phyloP scores from a whole-genome alignment of 2,797 vertebrate genomes.

The Epinephelus awoara region DNA sequence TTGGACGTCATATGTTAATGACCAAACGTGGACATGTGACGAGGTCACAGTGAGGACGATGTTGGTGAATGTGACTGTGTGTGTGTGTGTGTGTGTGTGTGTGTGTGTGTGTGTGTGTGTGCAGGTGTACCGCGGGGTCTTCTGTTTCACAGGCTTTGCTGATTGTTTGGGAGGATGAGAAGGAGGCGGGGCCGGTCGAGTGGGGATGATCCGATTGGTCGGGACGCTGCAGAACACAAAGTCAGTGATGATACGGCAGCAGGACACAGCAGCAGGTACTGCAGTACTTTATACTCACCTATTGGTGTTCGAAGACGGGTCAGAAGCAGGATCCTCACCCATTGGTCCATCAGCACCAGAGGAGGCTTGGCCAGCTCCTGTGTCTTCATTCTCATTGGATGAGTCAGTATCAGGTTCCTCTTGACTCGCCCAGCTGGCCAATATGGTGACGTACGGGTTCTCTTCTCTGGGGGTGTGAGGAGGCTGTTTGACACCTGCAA shows the following conservation, averaged over 20 bases:
- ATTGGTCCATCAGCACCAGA: conserved; percentile 10
- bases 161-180: conserved; percentile 17
- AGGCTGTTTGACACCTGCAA: conserved; percentile 23
- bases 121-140: conserved; percentile 72
- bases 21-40: too few species aligned
- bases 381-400: conserved; percentile 75
- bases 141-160: conserved; percentile 56
- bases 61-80: too few species aligned
- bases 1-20: too few species aligned
- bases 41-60: too few species aligned
- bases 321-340: conserved; percentile 15
- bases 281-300: conserved; percentile 29
- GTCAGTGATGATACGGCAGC: background rate
- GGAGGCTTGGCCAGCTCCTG: background rate
- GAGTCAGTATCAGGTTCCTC: conserved; percentile 75
- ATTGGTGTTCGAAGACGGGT: background rate
- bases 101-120: too few species aligned
- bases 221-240: conserved; percentile 18
- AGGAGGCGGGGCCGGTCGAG: conserved; percentile 49
- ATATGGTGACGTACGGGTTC: conserved; percentile 10
- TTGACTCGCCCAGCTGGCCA: conserved; percentile 64
- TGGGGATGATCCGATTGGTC: conserved; percentile 13
- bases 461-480: conserved; percentile 15
- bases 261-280: too few species aligned
- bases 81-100: too few species aligned